Conservation (phyloP, 2,113 vertebrate species). For the Camelus dromedarius region DNA sequence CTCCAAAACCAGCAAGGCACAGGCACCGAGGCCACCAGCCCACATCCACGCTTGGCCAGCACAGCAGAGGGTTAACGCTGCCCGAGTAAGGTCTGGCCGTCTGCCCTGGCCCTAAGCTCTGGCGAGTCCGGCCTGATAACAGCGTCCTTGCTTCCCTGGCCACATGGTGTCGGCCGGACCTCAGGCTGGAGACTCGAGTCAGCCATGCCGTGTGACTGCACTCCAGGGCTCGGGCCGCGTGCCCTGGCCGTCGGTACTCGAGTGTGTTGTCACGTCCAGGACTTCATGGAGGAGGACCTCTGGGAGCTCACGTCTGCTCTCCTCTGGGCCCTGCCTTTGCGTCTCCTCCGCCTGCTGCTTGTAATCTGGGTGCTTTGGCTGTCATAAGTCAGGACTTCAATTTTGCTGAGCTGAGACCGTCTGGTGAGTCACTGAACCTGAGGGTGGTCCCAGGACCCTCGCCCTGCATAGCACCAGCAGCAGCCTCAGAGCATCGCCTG, state of each 20-base stretch:
- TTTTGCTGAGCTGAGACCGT: not conserved
- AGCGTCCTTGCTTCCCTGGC: not conserved
- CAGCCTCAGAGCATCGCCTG: not conserved
- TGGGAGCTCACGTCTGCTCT: too few relatives aligned
- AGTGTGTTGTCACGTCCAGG: fast-evolving
- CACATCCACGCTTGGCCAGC: not conserved
- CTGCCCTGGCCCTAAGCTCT: not conserved
- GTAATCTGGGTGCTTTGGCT: too few relatives aligned
- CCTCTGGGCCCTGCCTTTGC: not conserved
- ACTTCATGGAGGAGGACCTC: too few relatives aligned
- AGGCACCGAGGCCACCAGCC: not conserved
- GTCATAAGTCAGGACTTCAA: not conserved
- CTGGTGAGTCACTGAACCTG: not conserved
- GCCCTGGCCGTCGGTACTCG: not conserved
- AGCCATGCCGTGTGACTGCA: too few relatives aligned
- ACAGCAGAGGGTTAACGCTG: not conserved
- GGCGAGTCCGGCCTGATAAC: not conserved
- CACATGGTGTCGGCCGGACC: not conserved
- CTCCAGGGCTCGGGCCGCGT: not conserved
- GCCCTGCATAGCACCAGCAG: not conserved
- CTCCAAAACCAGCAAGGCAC: not conserved
- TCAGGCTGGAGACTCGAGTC: too few relatives aligned
- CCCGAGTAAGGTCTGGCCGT: not conserved
- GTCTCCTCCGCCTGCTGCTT: too few relatives aligned
- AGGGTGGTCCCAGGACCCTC: not conserved